A percentile compares a stretch with the other conserved stretches of the same genome.
phyloP scores from a whole-genome alignment of 2,113 vertebrate species.

The Dasyornis broadbenti region DNA sequence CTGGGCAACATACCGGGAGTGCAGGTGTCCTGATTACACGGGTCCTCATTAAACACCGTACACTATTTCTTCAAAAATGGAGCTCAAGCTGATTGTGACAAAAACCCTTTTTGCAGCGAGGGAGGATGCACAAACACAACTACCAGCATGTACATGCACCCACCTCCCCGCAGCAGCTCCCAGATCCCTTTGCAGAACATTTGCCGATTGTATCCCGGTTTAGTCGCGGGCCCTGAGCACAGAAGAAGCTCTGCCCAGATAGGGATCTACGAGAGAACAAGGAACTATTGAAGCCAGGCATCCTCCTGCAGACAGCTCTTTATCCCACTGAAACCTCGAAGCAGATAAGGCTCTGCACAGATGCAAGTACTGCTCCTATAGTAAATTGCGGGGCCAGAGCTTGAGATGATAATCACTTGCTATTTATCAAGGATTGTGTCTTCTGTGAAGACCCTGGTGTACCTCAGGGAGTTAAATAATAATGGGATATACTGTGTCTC shows the following conservation, averaged over 20 bases:
- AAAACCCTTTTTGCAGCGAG: background rate
- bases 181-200: background rate
- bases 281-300: background rate
- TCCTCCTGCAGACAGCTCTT: constrained; percentile 16
- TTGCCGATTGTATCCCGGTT: background rate
- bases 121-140: background rate
- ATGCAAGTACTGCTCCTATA: background rate
- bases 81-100: background rate
- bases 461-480: constrained; percentile 10
- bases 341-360: constrained; percentile 2
- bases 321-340: background rate
- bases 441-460: background rate
- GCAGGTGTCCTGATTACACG: constrained; percentile 53
- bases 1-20: constrained; percentile 41
- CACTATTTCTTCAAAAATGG: background rate
- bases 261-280: background rate
- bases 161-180: background rate
- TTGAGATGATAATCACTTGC: constrained; percentile 26
- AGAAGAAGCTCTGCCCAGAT: background rate
- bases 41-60: constrained; percentile 36
- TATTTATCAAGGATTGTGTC: background rate
- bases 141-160: accelerated
- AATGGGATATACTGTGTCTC: background rate
- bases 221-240: background rate
- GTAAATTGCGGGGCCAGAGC: background rate